Conservation (phyloP, 2,888 invertebrate genomes). For the Eupsilia transversa region DNA sequence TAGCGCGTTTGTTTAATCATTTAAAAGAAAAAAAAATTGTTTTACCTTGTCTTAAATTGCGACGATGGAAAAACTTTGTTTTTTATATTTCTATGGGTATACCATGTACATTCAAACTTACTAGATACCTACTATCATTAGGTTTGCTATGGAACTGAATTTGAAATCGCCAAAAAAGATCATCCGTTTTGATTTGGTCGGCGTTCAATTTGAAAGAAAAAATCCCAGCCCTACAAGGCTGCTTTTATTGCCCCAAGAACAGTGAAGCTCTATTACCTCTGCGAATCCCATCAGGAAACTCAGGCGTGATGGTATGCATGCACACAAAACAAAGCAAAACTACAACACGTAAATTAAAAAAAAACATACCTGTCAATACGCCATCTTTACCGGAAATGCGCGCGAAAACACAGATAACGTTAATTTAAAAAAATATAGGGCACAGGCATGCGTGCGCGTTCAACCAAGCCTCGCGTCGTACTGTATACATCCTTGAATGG, state of each 20-base stretch:
- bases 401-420: constrained; percentile 46
- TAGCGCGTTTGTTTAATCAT: too few species aligned
- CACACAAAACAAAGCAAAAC: not conserved
- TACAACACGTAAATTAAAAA: not conserved
- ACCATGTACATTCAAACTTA: not conserved
- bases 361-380: constrained; percentile 49
- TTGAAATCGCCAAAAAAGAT: too few species aligned
- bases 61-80: too few species aligned
- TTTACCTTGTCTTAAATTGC: too few species aligned
- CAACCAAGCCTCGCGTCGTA: constrained; percentile 38
- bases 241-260: not conserved
- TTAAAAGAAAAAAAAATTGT: too few species aligned
- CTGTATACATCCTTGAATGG: constrained; percentile 44
- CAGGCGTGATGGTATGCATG: not conserved
- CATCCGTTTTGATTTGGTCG: not conserved
- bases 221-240: not conserved
- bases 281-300: not conserved
- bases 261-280: not conserved
- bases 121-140: not conserved
- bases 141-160: not conserved
- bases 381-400: constrained; percentile 38
- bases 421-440: constrained; percentile 13
- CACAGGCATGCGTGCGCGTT: constrained; percentile 42
- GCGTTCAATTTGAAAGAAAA: not conserved
- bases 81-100: too few species aligned